Evolutionary conservation across 2,888 invertebrate species (phyloP).

Genomic region (Cecidostiba fungosa): DNA sequence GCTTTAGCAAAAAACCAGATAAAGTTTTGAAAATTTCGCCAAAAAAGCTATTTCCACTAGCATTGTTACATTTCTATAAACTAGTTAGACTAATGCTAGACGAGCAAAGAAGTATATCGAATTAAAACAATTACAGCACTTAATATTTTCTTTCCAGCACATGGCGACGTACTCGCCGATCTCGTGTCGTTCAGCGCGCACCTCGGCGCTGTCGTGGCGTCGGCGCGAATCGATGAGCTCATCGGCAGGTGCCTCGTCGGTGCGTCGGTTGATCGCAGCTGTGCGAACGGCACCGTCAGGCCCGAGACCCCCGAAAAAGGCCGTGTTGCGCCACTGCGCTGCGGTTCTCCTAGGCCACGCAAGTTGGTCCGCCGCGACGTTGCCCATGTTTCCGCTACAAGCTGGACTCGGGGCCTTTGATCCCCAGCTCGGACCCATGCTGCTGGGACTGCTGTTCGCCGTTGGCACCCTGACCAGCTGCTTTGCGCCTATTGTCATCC

Average conservation of each 20-base stretch:
- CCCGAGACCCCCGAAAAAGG: conserved; percentile 75
- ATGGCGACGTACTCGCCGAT: conserved; percentile 84
- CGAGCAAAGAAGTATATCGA: no score
- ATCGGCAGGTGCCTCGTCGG: conserved; percentile 84
- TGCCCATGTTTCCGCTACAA: conserved; percentile 84
- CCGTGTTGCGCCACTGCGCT: conserved; percentile 77
- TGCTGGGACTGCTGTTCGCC: conserved; percentile 76
- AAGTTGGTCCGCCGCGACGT: conserved; percentile 84
- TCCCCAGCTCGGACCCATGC: conserved; percentile 80
- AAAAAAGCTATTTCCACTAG: no score
- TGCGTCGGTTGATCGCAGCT: conserved; percentile 86
- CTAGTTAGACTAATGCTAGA: no score
- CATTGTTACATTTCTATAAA: no score
- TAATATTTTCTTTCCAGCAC: conserved; percentile 78
- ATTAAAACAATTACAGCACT: no score
- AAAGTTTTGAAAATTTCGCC: no score
- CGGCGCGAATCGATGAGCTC: conserved; percentile 81
- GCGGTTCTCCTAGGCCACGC: conserved; percentile 82
- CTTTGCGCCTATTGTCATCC: conserved; percentile 81
- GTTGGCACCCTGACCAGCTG: conserved; percentile 74
- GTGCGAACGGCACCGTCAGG: conserved; percentile 76
- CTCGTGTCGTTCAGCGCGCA: conserved; percentile 80
- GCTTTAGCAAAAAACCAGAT: no score
- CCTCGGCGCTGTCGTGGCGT: conserved; percentile 81
- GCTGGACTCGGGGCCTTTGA: conserved; percentile 79